Conservation (phyloP, 2,113 vertebrate species). For the Scartelaos histophorus region DNA sequence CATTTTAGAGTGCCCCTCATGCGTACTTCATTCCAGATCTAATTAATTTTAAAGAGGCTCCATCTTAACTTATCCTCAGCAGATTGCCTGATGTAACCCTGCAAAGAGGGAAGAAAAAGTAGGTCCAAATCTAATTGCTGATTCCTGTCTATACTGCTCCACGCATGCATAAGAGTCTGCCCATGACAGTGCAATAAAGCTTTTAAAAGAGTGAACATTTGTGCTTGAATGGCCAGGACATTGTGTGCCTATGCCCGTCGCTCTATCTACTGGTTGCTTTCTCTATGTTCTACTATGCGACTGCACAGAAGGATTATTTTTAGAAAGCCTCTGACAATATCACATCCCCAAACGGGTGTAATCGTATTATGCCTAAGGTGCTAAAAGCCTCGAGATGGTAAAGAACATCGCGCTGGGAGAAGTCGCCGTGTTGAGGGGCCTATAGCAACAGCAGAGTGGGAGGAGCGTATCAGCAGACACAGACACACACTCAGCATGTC, state of each 20-base stretch:
- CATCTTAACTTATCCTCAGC: neutral
- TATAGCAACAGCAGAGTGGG: conserved; percentile 23
- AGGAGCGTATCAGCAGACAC: conserved; percentile 34
- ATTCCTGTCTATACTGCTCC: conserved; percentile 26
- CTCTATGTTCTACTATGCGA: conserved; percentile 17
- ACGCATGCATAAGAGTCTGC: conserved; percentile 14
- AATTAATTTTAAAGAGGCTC: neutral
- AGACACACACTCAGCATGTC: conserved; percentile 28
- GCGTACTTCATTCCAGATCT: no score
- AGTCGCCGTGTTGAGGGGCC: conserved; percentile 29
- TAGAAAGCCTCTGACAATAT: conserved; percentile 66
- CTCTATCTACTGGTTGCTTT: conserved; percentile 30
- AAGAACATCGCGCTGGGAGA: conserved; percentile 46
- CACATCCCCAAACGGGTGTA: conserved; percentile 62
- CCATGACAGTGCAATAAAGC: conserved; percentile 60
- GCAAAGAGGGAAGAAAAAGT: neutral
- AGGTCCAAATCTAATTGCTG: conserved; percentile 24
- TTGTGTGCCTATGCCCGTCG: conserved; percentile 37
- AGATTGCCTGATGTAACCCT: conserved; percentile 6
- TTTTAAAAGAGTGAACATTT: conserved; percentile 65
- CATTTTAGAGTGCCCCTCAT: neutral
- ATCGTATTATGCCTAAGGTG: conserved; percentile 69
- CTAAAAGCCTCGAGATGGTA: conserved; percentile 66
- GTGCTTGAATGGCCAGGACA: conserved; percentile 68
- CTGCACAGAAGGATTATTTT: conserved; percentile 56